Evolutionary conservation across 1,140 invertebrate species (phyloP), one percentile per base, ranked within the genome.

Genomic region (Drosophila mauritiana): DNA sequence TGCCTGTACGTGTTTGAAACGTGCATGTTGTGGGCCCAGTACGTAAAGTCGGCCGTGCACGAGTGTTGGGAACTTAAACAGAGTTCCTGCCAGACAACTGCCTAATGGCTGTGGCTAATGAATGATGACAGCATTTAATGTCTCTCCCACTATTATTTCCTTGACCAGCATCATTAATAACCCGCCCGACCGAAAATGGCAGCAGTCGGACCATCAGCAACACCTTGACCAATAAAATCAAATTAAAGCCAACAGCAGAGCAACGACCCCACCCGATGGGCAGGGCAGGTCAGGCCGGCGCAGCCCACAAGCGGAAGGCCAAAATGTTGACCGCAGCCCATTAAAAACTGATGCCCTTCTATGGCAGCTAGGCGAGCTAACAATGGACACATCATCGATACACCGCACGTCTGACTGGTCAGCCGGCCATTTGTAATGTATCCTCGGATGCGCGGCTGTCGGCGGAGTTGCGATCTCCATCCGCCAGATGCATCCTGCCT

Each of bases 41-140:
- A 73, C 68, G 67, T 70, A 73, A 73, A 73, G 76, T 72, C 73
- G 74, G 82, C 75, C 80, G 63, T 80, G 73, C 73, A 58, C 67
- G 82, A 73, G 75, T 78, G 70, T 62, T 53, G 7, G 61, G 46
- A 63, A 57, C 72, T 75, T 53, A 72, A 78, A 56, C 68, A 59
- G 39, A 88, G 58, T 67, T 57, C 68, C 64, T 51, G 52, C 52
- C 61, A 73, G 80, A 89, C 83, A 86, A 83, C 54, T 73, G 80
- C 56, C 73, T 75, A 78, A 75, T 63, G 76, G 76, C 72, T 88
- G 84, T 40, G 80, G 80, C 84, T 88, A 88, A 88, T 88, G 84
- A 88, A 89, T 88, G 83, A 88, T 88, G 83, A 89, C 80, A 89
- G 84, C 80, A 84, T 88, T 86, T 86, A 86, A 88, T 65, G 70